Evolutionary conservation across 2,888 invertebrate species (phyloP), one percentile per base, ranked within the genome.

Genomic region (Eilema caniola): DNA sequence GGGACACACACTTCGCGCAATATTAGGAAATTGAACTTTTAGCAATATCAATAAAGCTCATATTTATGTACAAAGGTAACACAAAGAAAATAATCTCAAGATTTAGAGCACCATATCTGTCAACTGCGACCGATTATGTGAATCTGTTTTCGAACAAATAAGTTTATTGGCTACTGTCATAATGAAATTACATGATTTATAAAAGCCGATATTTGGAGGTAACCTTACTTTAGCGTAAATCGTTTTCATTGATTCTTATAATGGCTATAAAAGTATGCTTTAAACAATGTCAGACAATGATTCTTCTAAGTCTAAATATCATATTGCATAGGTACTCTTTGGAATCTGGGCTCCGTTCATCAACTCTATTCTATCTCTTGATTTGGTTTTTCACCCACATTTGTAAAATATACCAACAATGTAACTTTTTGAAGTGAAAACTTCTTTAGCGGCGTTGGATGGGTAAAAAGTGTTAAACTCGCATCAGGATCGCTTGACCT

Each of bases 111-210:
- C 90, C 88, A 91, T 93, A 92, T 92, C 91, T 91, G 90, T 90
- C 91, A 88, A 89, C 87, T 84, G 81, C 83, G 85, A 84, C 83
- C 90, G 90, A 92, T 92, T 93, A 93, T 93, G 89, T 90, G 91
- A 89, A 92, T 89, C 88, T 89, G 88, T 89, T 89, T 86, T 88
- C 85, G 86, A 88, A 92, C 93, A 93, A 93, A 94, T 93, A 93
- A 93, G 93, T 95, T 95, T 95, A 95, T 91, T 90, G 92, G 88
- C 87, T 91, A 88, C 90, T 89, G 89, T 88, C 86, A 88, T 86
- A 87, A 90, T 94, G 94, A 94, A 94, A 83, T 81, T 81, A 74
- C 75, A 82, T 90, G 92, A 93, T 94, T 94, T 93, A 94, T 88
- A 82, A 83, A 77, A 78, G 80, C 79, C 62, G 77, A 75, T 77